Evolutionary conservation across 2,113 vertebrate species (phyloP).

Genomic region (Potamarius usumacintae): DNA sequence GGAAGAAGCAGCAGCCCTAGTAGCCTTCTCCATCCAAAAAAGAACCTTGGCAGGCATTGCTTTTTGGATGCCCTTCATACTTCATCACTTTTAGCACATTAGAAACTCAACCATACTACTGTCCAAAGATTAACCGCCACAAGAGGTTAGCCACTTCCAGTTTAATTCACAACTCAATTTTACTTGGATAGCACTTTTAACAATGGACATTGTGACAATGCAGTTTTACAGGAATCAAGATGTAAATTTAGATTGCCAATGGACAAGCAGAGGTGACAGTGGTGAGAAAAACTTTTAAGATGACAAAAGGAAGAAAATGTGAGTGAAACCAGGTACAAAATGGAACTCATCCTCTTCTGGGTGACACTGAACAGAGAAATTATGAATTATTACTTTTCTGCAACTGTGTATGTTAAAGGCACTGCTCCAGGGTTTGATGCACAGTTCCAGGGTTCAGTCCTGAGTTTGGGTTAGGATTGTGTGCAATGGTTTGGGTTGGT

Average conservation of each 20-base stretch:
- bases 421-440: neutral
- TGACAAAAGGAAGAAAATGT: neutral
- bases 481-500: neutral
- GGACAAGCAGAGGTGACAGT: neutral
- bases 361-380: neutral
- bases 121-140: neutral
- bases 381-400: neutral
- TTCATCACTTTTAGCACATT: slow-evolving; percentile 20
- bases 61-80: slow-evolving; percentile 25
- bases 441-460: neutral
- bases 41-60: slow-evolving; percentile 7
- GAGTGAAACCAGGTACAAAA: neutral
- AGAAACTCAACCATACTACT: neutral
- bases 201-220: neutral
- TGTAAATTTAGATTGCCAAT: neutral
- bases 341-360: neutral
- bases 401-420: neutral
- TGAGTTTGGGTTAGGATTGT: neutral
- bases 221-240: neutral
- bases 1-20: neutral
- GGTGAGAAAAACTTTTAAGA: neutral
- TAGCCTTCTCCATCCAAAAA: slow-evolving; percentile 2
- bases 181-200: neutral
- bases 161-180: neutral
- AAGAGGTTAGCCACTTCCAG: neutral